phyloP scores from a whole-genome alignment of 2,888 invertebrate species.

The Nesidiocoris tenuis region DNA sequence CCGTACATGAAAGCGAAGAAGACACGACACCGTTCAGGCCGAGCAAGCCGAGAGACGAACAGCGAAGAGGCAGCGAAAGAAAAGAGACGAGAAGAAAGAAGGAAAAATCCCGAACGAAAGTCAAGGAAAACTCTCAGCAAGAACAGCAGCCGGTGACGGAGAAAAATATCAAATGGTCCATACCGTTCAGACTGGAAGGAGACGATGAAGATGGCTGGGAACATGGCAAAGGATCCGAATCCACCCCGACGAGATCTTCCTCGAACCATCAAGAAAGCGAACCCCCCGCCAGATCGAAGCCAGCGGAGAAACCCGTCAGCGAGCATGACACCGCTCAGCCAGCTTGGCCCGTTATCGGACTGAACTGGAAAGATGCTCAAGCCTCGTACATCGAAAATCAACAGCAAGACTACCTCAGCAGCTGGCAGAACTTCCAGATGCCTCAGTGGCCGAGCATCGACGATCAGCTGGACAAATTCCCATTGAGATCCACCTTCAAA shows the following conservation, averaged over 20 bases:
- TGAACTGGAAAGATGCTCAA: constrained; percentile 21
- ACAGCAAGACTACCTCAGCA: background rate
- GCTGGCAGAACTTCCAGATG: constrained; percentile 27
- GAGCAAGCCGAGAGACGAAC: constrained; percentile 7
- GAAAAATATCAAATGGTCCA: constrained; percentile 16
- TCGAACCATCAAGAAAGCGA: background rate
- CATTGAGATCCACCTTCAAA: constrained; percentile 18
- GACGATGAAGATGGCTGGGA: constrained; percentile 20
- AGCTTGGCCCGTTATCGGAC: constrained; percentile 19
- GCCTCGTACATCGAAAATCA: constrained; percentile 14
- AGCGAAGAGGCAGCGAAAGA: constrained; percentile 6
- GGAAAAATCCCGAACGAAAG: constrained; percentile 7
- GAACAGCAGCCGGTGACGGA: background rate
- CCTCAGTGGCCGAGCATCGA: constrained; percentile 28
- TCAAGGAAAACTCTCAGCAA: background rate
- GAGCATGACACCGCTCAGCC: constrained; percentile 13
- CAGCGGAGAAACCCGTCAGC: constrained; percentile 23
- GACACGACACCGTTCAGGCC: background rate
- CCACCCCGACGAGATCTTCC: background rate
- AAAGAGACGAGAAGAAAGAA: constrained; percentile 8
- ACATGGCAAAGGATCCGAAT: constrained; percentile 4
- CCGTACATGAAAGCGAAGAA: constrained; percentile 6
- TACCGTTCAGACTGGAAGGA: constrained; percentile 2
- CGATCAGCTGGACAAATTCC: constrained; percentile 23
- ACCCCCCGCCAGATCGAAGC: background rate